Percentiles rank a stretch among this genome's conserved stretches.
phyloP scores from a whole-genome alignment of 1,140 invertebrate genomes.

The Saccostrea echinata region DNA sequence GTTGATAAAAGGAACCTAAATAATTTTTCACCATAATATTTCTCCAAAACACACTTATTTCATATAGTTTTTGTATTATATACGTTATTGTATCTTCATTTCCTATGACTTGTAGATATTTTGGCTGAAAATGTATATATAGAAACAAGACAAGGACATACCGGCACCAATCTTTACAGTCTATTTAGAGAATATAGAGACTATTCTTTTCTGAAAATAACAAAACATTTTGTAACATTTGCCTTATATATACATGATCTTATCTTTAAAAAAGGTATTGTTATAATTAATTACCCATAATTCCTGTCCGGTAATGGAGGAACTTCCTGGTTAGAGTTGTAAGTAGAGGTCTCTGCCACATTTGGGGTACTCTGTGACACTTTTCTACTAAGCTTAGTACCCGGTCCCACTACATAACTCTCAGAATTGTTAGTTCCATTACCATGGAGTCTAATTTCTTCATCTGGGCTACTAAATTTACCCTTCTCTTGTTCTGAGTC shows the following conservation, averaged over 20 bases:
- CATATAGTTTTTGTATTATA: no score
- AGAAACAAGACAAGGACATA: no score
- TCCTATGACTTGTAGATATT: no score
- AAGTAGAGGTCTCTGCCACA: conserved; percentile 12
- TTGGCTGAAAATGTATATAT: no score
- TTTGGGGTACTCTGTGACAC: conserved; percentile 46
- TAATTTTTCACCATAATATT: no score
- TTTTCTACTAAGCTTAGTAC: background rate
- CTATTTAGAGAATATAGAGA: no score
- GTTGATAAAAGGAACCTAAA: no score
- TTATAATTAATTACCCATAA: background rate
- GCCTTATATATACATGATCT: background rate
- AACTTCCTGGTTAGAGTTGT: conserved; percentile 21
- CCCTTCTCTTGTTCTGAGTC: background rate
- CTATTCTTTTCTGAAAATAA: no score
- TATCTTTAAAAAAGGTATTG: background rate
- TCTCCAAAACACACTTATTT: no score
- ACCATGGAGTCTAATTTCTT: background rate
- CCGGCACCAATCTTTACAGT: no score
- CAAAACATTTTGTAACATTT: background rate
- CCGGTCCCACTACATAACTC: background rate
- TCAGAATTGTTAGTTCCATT: background rate
- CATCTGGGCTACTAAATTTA: background rate
- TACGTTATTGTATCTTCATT: no score
- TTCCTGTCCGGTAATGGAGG: conserved; percentile 26